Evolutionary conservation across 2,888 invertebrate species (phyloP).

Genomic region (Acanthosepion esculentum): DNA sequence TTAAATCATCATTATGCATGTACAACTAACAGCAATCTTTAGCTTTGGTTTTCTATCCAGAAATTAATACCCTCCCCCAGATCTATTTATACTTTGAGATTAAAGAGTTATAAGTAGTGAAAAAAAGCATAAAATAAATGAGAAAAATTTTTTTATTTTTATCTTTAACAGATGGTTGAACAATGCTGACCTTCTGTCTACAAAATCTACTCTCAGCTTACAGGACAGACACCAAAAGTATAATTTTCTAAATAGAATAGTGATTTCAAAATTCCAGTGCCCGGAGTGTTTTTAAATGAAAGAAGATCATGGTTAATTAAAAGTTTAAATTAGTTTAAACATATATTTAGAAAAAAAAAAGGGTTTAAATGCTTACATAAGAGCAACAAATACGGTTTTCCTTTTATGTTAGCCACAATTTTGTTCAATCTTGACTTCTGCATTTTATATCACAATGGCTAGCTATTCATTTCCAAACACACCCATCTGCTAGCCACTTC

Average conservation of each 20-base stretch:
- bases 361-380: too few relatives aligned
- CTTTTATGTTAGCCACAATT: too few relatives aligned
- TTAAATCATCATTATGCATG: background rate
- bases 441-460: too few relatives aligned
- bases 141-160: background rate
- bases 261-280: too few relatives aligned
- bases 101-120: background rate
- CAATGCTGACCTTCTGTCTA: background rate
- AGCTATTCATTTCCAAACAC: too few relatives aligned
- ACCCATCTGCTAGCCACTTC: too few relatives aligned
- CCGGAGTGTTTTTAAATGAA: background rate
- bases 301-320: background rate
- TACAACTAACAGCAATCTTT: background rate
- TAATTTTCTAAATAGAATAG: background rate
- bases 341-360: too few relatives aligned
- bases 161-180: background rate
- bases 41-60: background rate
- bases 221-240: background rate
- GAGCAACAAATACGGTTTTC: too few relatives aligned
- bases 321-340: background rate
- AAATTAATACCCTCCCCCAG: background rate
- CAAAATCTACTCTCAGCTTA: background rate
- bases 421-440: too few relatives aligned
- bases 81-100: background rate
- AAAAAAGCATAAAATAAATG: background rate